Base-by-base conservation (phyloP, 2,797 vertebrate genomes). In the Sparidentex hasta region DNA sequence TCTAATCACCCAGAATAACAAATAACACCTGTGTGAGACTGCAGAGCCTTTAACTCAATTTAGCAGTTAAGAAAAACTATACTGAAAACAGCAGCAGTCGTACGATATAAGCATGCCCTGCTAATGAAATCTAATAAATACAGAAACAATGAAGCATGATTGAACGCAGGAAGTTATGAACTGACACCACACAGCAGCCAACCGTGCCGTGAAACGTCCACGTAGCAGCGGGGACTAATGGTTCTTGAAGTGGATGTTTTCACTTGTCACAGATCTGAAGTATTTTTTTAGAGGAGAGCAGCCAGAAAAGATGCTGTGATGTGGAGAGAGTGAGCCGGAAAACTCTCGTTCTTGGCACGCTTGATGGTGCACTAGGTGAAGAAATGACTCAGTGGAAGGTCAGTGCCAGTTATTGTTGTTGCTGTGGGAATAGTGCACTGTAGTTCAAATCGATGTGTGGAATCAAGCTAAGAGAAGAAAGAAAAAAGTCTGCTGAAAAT, bases 361-460 rank as follows among this genome's bases (percentile, higher is more conserved):
- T 65, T 65, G 52, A 80, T 25, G 43, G 66, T 38, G 65, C n/a
- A 8, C 52, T 9, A 12, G 66, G 78, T 79, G 54, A 72, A 50
- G 43, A 75, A 62, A 52, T 25, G 58, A 76, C 70, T 73, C 63
- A 73, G 23, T n/a, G 50, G 69, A 79, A 71, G 74, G 55, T 82
- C 80, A 18, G 56, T 11, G 57, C 52, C 43, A 9, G 50, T 61
- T 57, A 23, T 65, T 80, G 59, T 63, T 55, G 52, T 59, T 66
- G 71, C 69, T 56, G 38, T 59, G 46, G 62, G 59, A 71, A 51
- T 43, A 62, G 72, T 68, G 61, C 47, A 14, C 33, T 23, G 23
- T 43, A 46, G 61, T 21, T 62, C 56, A 65, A 67, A 67, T 65
- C 17, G 1, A 67, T 71, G 48, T 41, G 50, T 29, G 27, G 67